A percentile compares a stretch with the other conserved stretches of the same genome.
These are phyloP conservation scores for Phaethon lepturus DNA, from an alignment of 2,113 vertebrate genomes.

Conservation along the genomic window DNA sequence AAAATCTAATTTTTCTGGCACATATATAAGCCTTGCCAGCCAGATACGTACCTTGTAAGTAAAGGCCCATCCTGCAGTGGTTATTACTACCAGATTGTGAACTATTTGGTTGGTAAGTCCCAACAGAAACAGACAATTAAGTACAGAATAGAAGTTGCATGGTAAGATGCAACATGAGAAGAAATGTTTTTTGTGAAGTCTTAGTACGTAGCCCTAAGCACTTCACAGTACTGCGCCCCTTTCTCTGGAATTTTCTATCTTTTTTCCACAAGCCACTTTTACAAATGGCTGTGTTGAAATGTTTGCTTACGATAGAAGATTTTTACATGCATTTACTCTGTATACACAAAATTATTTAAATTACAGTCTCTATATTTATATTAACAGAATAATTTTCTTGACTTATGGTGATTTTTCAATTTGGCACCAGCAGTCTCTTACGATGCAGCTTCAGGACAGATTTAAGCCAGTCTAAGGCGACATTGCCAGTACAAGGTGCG, in stretches of 20 bases:
- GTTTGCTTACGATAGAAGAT: background rate
- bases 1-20: background rate
- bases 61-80: background rate
- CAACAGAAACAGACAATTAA: background rate
- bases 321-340: background rate
- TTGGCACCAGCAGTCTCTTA: background rate
- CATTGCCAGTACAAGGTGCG: background rate
- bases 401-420: background rate
- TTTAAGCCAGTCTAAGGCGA: background rate
- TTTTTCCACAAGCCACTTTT: background rate
- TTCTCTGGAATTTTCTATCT: background rate
- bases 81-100: background rate
- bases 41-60: background rate
- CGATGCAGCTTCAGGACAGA: background rate
- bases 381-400: background rate
- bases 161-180: background rate
- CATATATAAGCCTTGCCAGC: background rate
- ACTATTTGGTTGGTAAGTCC: background rate
- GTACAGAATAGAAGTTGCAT: background rate
- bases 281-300: background rate
- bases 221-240: background rate
- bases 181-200: background rate
- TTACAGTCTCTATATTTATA: background rate
- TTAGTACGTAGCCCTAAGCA: fast-evolving
- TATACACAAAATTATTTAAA: background rate